A percentile compares a stretch with the other conserved stretches of the same genome.
Evolutionary conservation across 2,113 vertebrate species (phyloP).

Genomic region (Paratilapia polleni): DNA sequence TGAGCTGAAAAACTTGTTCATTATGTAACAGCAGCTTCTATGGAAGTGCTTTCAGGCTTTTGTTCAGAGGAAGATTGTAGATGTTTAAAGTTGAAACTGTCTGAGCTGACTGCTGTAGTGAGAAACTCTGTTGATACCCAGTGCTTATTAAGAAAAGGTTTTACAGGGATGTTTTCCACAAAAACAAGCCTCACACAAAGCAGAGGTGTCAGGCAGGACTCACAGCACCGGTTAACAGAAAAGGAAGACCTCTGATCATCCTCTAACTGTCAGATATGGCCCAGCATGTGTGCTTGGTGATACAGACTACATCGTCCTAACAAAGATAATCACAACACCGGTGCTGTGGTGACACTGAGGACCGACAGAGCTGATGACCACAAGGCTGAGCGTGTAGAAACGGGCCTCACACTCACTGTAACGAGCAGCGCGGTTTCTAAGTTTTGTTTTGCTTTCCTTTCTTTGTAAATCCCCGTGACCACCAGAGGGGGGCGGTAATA

Average conservation of each 20-base stretch:
- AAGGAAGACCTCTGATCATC: neutral
- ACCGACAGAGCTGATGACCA: neutral
- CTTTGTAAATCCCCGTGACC: neutral
- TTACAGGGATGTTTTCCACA: neutral
- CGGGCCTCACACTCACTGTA: neutral
- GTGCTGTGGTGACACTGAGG: neutral
- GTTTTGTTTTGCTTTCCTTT: neutral
- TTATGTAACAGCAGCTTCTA: neutral
- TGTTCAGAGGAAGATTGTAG: neutral
- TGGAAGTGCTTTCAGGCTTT: neutral
- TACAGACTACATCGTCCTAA: neutral
- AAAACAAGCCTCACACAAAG: neutral
- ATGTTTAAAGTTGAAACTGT: neutral
- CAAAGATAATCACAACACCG: neutral
- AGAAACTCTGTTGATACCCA: neutral
- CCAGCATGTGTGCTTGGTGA: neutral
- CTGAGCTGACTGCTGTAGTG: neutral
- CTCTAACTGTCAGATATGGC: fast-evolving
- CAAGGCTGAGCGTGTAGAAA: neutral
- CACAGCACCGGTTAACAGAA: neutral
- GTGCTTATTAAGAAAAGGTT: neutral
- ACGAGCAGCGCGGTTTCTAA: neutral
- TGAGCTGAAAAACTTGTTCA: constrained; percentile 11
- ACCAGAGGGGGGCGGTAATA: constrained; percentile 67
- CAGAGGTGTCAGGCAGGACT: neutral